Evolutionary conservation across 2,888 invertebrate species (phyloP).

Genomic region (Fragum fragum): DNA sequence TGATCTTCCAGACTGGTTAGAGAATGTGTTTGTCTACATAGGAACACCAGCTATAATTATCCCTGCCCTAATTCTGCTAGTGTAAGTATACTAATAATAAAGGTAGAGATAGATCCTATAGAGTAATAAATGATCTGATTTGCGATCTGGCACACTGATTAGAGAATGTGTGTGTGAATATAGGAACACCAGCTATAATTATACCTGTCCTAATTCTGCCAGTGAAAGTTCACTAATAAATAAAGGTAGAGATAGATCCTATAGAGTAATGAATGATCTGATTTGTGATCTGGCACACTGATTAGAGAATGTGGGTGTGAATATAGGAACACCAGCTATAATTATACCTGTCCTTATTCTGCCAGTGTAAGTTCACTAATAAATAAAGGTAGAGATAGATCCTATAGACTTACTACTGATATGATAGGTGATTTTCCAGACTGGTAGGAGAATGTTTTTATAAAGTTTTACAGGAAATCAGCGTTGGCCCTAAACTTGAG

Average conservation of each 20-base stretch:
- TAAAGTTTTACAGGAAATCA: too few species aligned
- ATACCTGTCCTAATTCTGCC: background rate
- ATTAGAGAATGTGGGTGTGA: conserved; percentile 69
- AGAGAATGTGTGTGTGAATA: conserved; percentile 64
- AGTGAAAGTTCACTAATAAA: conserved; percentile 66
- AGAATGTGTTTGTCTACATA: conserved; percentile 67
- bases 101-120: conserved; percentile 63
- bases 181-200: background rate
- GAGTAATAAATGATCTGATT: conserved; percentile 68
- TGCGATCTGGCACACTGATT: conserved; percentile 73
- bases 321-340: conserved; percentile 75
- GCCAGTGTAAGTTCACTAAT: conserved; percentile 71
- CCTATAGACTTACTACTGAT: conserved; percentile 70
- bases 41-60: conserved; percentile 75
- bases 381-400: conserved; percentile 64
- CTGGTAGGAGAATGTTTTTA: conserved; percentile 71
- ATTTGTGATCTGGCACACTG: conserved; percentile 73
- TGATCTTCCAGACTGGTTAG: conserved; percentile 71
- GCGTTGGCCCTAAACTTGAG: too few species aligned
- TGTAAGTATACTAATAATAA: conserved; percentile 75
- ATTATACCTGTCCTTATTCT: conserved; percentile 76
- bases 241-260: conserved; percentile 62
- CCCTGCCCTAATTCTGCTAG: conserved; percentile 73
- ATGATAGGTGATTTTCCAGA: conserved; percentile 69
- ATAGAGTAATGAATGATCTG: conserved; percentile 67